Evolutionary conservation across 2,888 invertebrate species (phyloP), one percentile per base, ranked within the genome.

Genomic region (Sepiola atlantica): DNA sequence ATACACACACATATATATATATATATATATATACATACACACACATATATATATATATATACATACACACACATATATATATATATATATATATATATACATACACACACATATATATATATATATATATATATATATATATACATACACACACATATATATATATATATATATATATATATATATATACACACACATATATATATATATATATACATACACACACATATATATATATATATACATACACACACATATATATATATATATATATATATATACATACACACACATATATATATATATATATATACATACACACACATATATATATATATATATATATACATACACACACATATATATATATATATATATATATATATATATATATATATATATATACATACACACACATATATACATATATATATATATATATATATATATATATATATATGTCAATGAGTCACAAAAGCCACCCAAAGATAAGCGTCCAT

Each of bases 361-460:
- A 93, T 32, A 55, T 21, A 55, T 55, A 61, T 93, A 93, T 93
- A 32, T 93, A 57, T 35, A 61, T 57, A 61, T 61, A 32, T 55
- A 55, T 21, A 20, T 57, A 14, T 32, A 1, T n/a, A n/a, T 16
- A 2, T 54, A 28, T n/a, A n/a, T n/a, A n/a, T n/a, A n/a, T n/a
- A n/a, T n/a, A n/a, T n/a, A n/a, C n/a, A n/a, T n/a, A n/a, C n/a
- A n/a, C 28, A 14, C 28, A 93, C 21, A 54, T 55, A 93, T 32
- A 24, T 55, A 6, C 45, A 28, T 93, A 24, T 93, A 1, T 93
- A 45, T 45, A 54, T 55, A 55, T 55, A 20, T 55, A 35, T 93
- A 93, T 93, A 55, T 35, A 93, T 93, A 32, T 93, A 93, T 93
- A 55, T 93, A 93, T 93, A n/a, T 93, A 93, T 93, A n/a, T n/a